Conservation (phyloP, 2,888 invertebrate species). For the Melanostoma mellinum region DNA sequence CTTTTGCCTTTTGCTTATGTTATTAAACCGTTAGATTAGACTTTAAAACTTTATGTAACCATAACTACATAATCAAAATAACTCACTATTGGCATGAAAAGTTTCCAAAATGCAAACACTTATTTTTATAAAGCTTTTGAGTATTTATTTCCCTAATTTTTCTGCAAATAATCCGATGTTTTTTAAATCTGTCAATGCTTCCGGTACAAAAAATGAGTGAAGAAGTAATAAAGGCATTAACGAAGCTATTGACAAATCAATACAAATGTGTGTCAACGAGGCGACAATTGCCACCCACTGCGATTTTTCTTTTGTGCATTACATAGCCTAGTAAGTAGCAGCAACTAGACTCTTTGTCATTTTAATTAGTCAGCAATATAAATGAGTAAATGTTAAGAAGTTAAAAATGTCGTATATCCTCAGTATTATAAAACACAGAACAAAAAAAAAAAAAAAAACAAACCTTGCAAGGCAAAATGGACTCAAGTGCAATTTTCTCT, state of each 20-base stretch:
- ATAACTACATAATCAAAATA: too few relatives aligned
- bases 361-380: constrained; percentile 31
- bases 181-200: neutral
- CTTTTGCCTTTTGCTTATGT: too few relatives aligned
- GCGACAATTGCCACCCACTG: too few relatives aligned
- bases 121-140: neutral
- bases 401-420: too few relatives aligned
- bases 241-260: constrained; percentile 38
- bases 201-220: constrained; percentile 2
- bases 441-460: too few relatives aligned
- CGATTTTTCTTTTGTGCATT: neutral
- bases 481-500: constrained; percentile 22
- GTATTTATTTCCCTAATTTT: constrained; percentile 3
- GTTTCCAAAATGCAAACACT: neutral
- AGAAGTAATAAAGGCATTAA: constrained; percentile 14
- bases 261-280: constrained; percentile 12
- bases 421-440: too few relatives aligned
- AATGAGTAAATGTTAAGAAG: neutral
- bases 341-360: neutral
- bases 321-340: neutral
- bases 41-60: too few relatives aligned
- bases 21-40: too few relatives aligned
- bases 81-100: too few relatives aligned
- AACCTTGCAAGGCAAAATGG: neutral
- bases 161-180: neutral